phyloP scores from a whole-genome alignment of 2,888 invertebrate species.

The Netelia melanura region DNA sequence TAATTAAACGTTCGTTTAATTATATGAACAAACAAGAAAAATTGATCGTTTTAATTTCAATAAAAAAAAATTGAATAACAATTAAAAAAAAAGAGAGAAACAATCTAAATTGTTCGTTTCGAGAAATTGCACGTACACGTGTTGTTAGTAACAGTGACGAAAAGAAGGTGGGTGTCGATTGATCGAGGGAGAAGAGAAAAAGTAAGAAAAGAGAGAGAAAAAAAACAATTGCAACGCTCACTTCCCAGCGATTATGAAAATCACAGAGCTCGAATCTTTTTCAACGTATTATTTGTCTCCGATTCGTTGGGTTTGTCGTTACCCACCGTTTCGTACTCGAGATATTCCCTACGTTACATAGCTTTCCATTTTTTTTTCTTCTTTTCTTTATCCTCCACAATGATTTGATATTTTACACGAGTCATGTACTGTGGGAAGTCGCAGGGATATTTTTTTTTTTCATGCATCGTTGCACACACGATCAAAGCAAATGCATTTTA shows the following conservation, averaged over 20 bases:
- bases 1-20: too few relatives aligned
- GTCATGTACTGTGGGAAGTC: not conserved
- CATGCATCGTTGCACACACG: constrained; percentile 12
- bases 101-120: too few relatives aligned
- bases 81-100: too few relatives aligned
- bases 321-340: not conserved
- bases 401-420: constrained; percentile 18
- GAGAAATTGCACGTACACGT: too few relatives aligned
- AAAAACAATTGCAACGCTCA: not conserved
- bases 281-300: not conserved
- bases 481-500: constrained; percentile 12
- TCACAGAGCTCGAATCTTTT: not conserved
- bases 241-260: not conserved
- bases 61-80: too few relatives aligned
- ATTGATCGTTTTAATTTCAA: not conserved
- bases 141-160: too few relatives aligned
- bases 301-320: not conserved
- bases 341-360: not conserved
- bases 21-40: not conserved
- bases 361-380: not conserved
- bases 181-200: not conserved
- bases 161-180: too few relatives aligned
- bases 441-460: not conserved
- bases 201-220: not conserved
- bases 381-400: not conserved